Evolutionary conservation across 2,797 vertebrate species (phyloP).

Genomic region (Odontamblyopus rebecca): DNA sequence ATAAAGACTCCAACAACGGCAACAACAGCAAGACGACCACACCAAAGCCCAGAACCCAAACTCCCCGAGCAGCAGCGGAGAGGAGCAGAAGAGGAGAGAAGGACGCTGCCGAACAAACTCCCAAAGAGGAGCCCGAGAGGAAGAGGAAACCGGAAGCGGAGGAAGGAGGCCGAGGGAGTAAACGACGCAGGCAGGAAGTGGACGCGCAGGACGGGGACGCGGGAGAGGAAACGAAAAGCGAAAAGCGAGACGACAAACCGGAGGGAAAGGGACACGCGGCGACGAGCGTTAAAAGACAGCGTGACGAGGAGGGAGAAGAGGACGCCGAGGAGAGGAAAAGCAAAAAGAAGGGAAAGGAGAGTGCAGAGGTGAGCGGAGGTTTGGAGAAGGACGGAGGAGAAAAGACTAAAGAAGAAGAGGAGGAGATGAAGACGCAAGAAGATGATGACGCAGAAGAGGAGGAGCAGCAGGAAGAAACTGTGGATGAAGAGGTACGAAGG

Average conservation of each 20-base stretch:
- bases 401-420: background rate
- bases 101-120: background rate
- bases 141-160: constrained; percentile 5
- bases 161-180: background rate
- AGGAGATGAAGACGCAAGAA: background rate
- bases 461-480: background rate
- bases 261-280: background rate
- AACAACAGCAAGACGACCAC: background rate
- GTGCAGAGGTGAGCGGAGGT: background rate
- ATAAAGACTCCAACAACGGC: background rate
- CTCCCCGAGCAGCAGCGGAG: background rate
- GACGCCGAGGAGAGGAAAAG: background rate
- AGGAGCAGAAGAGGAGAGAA: background rate
- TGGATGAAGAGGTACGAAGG: background rate
- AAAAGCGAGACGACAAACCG: background rate
- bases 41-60: background rate
- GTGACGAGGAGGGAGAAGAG: background rate
- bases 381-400: background rate
- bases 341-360: background rate
- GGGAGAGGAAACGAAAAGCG: background rate
- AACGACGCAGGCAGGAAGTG: too few species aligned
- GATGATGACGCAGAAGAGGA: background rate
- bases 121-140: constrained; percentile 8
- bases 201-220: background rate
- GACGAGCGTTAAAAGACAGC: too few species aligned